These are phyloP conservation scores for Xenentodon cancila DNA, from an alignment of 2,797 vertebrate genomes.

Conservation along the genomic window DNA sequence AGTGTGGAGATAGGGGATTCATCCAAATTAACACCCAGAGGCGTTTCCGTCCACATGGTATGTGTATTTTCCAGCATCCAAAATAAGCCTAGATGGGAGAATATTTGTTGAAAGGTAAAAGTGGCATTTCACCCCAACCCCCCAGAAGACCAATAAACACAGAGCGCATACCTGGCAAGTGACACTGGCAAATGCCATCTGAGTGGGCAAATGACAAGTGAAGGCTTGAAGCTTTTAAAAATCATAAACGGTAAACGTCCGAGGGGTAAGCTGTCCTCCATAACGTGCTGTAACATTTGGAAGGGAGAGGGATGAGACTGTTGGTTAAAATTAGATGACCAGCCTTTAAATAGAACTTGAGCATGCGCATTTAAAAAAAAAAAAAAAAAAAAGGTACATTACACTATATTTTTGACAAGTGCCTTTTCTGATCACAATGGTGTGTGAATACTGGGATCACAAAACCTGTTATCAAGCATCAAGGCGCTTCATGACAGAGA, in stretches of 20 bases:
- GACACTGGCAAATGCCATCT: constrained; percentile 46
- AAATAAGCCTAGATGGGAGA: constrained; percentile 69
- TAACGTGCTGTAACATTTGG: constrained; percentile 21
- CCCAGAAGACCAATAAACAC: constrained; percentile 26
- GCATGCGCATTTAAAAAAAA: constrained; percentile 59
- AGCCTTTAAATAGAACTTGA: constrained; percentile 60
- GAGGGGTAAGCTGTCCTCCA: constrained; percentile 40
- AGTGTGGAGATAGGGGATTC: constrained; percentile 49
- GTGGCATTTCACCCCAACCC: constrained; percentile 48
- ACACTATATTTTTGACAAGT: constrained; percentile 32
- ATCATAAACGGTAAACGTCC: constrained; percentile 10
- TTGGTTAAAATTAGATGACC: constrained; percentile 53
- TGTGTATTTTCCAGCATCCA: constrained; percentile 27
- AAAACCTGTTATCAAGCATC: constrained; percentile 24
- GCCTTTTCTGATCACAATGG: not conserved
- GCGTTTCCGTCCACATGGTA: constrained; percentile 44
- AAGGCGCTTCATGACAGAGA: constrained; percentile 2
- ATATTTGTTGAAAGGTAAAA: constrained; percentile 70
- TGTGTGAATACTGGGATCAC: constrained; percentile 19
- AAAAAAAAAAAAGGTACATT: too few species aligned
- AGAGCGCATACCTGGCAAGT: constrained; percentile 60
- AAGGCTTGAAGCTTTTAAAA: constrained; percentile 49
- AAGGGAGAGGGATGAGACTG: constrained; percentile 16
- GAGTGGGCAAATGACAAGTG: constrained; percentile 31
- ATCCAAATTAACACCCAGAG: constrained; percentile 55